Conservation (phyloP, 2,113 vertebrate species). For the Campylorhamphus procurvoides region DNA sequence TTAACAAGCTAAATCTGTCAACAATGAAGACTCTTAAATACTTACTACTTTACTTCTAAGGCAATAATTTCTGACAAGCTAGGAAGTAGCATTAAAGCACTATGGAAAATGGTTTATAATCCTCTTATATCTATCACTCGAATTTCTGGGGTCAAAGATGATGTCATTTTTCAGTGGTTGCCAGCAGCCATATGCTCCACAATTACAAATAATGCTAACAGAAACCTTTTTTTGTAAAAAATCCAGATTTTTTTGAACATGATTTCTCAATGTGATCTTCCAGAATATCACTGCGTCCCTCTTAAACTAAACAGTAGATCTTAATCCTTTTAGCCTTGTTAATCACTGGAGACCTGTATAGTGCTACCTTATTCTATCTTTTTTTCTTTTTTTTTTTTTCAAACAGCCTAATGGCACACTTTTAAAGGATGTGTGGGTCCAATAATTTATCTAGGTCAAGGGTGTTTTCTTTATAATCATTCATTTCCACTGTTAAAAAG, state of each 20-base stretch:
- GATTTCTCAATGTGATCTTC: background rate
- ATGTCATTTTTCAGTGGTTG: constrained; percentile 50
- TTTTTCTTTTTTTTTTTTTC: background rate
- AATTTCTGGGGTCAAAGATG: constrained; percentile 59
- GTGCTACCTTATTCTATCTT: background rate
- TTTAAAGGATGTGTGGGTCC: background rate
- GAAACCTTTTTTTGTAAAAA: constrained; percentile 11
- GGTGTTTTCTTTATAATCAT: background rate
- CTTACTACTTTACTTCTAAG: constrained; percentile 54
- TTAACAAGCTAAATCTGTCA: constrained; percentile 58
- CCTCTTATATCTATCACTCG: constrained; percentile 17
- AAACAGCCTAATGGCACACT: background rate
- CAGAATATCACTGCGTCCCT: background rate
- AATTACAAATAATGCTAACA: constrained; percentile 14
- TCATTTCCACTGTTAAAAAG: background rate
- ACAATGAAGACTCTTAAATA: constrained; percentile 39
- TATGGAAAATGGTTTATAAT: constrained; percentile 51
- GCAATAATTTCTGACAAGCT: constrained; percentile 59
- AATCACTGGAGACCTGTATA: background rate
- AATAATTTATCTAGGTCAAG: background rate
- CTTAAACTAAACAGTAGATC: background rate
- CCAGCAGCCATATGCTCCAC: constrained; percentile 19
- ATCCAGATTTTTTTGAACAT: background rate
- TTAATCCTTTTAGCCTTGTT: constrained; percentile 50
- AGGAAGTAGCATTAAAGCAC: constrained; percentile 40